These are phyloP conservation scores for Zaprionus africanus DNA, from an alignment of 1,140 invertebrate species.

Conservation along the genomic window DNA sequence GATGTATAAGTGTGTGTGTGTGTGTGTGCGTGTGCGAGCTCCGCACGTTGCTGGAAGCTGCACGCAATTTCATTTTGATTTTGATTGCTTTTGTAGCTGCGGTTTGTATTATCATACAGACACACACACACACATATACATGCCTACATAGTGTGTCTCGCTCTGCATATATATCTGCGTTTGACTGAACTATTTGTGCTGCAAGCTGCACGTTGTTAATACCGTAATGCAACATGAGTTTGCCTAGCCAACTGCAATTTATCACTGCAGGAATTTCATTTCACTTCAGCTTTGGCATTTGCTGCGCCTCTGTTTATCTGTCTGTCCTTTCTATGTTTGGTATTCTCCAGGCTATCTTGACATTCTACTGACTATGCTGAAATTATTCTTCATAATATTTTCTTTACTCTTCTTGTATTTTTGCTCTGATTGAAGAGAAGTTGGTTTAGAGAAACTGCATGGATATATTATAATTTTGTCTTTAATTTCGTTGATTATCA, in stretches of 20 bases:
- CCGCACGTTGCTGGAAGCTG: conserved; percentile 49
- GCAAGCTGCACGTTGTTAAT: conserved; percentile 39
- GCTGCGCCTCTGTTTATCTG: neutral
- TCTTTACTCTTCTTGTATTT: no score
- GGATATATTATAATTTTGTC: no score
- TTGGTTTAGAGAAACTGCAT: no score
- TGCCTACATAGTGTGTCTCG: conserved; percentile 15
- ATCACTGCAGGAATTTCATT: conserved; percentile 1
- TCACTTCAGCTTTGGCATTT: neutral
- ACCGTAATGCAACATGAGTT: conserved; percentile 31
- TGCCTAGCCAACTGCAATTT: neutral
- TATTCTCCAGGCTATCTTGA: neutral
- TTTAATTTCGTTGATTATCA: no score
- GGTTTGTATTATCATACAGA: conserved; percentile 31
- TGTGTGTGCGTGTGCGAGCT: conserved; percentile 7
- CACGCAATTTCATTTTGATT: conserved; percentile 71
- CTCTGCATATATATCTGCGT: conserved; percentile 10
- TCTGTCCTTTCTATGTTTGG: neutral
- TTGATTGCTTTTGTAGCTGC: conserved; percentile 51
- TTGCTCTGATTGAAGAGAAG: no score
- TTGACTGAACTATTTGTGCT: conserved; percentile 1
- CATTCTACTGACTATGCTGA: neutral
- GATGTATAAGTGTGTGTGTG: conserved; percentile 14
- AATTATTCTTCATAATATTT: neutral
- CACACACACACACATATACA: conserved; percentile 27